Percentiles rank a stretch among this genome's conserved stretches.
Conservation (phyloP, 2,113 vertebrate genomes). For the Equus quagga region DNA sequence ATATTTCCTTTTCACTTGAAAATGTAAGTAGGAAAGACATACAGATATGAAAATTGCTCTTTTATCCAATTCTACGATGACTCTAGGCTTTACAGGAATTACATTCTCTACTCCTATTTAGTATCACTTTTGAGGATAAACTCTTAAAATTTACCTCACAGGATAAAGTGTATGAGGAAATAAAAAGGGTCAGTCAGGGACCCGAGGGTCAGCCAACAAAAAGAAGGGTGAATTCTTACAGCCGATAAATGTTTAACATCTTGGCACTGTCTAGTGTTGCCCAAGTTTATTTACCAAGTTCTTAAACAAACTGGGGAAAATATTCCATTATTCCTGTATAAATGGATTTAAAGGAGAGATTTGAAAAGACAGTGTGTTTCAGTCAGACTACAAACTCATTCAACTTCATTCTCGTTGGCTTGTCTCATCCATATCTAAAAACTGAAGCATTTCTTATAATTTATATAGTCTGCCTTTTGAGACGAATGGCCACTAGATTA, state of each 20-base stretch:
- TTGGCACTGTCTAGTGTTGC: conserved; percentile 66
- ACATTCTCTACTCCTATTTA: not conserved
- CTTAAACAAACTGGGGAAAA: conserved; percentile 62
- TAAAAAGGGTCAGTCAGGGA: not conserved
- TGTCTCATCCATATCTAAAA: conserved; percentile 1
- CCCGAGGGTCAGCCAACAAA: not conserved
- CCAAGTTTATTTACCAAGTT: conserved; percentile 75
- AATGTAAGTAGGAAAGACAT: not conserved
- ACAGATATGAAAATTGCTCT: not conserved
- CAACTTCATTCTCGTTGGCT: not conserved
- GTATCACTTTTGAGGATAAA: not conserved
- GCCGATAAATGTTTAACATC: conserved; percentile 81
- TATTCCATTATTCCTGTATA: conserved; percentile 52
- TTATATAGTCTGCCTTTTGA: conserved; percentile 59
- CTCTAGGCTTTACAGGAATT: not conserved
- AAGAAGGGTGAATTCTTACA: conserved; percentile 58
- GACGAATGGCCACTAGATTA: not conserved
- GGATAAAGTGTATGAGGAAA: not conserved
- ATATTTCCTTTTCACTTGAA: not conserved
- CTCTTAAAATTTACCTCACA: not conserved
- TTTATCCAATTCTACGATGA: not conserved
- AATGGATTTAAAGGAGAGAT: conserved; percentile 38
- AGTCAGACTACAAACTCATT: conserved; percentile 43
- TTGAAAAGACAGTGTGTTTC: conserved; percentile 42
- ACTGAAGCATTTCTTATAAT: conserved; percentile 45